Evolutionary conservation across 2,113 vertebrate genomes (phyloP).

Genomic region (Mormyrus lacerda): DNA sequence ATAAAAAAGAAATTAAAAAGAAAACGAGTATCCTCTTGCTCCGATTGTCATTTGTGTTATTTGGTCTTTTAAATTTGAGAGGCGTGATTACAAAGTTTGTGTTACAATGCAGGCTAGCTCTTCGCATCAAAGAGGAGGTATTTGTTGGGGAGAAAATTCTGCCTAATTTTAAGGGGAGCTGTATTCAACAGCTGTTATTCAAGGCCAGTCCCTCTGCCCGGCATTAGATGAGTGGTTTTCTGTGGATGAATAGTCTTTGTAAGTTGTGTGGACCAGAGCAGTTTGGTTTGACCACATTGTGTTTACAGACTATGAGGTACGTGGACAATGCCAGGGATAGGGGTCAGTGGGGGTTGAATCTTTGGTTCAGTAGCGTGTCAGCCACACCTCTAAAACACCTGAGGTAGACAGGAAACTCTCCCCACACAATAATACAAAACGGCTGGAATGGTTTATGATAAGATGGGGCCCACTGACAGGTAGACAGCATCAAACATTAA

Average conservation of each 20-base stretch:
- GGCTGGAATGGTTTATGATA: conserved; percentile 14
- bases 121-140: neutral
- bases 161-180: neutral
- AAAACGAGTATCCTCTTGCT: conserved; percentile 53
- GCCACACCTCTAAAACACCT: conserved; percentile 63
- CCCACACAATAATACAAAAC: conserved; percentile 10
- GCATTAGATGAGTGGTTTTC: neutral
- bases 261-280: neutral
- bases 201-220: neutral
- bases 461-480: neutral
- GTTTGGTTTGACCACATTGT: neutral
- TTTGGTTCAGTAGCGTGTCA: conserved; percentile 70
- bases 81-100: neutral
- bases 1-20: neutral
- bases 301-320: neutral
- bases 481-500: neutral
- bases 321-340: neutral
- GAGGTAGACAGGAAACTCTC: conserved; percentile 51
- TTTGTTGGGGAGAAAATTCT: neutral
- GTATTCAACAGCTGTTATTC: neutral
- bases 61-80: conserved; percentile 33
- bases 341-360: conserved; percentile 53
- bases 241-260: neutral
- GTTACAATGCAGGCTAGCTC: neutral
- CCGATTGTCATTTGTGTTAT: conserved; percentile 65